Evolutionary conservation across 2,113 vertebrate genomes (phyloP).

Genomic region (Plecotus auritus): DNA sequence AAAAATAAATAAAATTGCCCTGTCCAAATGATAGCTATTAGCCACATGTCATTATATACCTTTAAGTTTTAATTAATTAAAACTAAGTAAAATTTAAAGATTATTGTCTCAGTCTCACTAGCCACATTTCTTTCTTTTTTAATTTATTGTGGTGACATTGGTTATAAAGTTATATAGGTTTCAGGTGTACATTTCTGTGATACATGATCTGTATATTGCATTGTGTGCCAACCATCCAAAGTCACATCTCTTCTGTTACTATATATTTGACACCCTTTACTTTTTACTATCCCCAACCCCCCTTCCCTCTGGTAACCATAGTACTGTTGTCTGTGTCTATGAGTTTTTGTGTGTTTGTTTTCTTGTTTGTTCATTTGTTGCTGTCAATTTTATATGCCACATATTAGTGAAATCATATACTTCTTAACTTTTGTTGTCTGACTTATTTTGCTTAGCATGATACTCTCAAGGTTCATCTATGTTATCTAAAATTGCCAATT

Average conservation of each 20-base stretch:
- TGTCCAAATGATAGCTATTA: background rate
- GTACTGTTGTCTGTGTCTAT: background rate
- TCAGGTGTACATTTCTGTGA: background rate
- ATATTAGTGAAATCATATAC: background rate
- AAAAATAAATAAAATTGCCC: background rate
- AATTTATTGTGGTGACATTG: background rate
- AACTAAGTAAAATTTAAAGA: background rate
- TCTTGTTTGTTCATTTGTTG: background rate
- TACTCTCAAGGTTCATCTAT: background rate
- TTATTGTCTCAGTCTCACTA: background rate
- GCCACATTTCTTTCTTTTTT: background rate
- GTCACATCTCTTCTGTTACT: background rate
- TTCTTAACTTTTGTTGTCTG: background rate
- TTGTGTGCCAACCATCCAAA: background rate
- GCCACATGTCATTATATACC: background rate
- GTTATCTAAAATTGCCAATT: background rate
- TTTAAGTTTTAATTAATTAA: constrained; percentile 1
- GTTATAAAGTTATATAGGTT: background rate
- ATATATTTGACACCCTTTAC: background rate
- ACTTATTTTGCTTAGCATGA: background rate
- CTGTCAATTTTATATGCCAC: background rate
- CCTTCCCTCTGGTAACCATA: background rate
- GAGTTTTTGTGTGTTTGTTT: background rate
- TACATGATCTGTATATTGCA: background rate
- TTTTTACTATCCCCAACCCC: background rate